A percentile compares a stretch with the other conserved stretches of the same genome.
Conservation (phyloP, 2,113 vertebrate species). For the Empidonax traillii region DNA sequence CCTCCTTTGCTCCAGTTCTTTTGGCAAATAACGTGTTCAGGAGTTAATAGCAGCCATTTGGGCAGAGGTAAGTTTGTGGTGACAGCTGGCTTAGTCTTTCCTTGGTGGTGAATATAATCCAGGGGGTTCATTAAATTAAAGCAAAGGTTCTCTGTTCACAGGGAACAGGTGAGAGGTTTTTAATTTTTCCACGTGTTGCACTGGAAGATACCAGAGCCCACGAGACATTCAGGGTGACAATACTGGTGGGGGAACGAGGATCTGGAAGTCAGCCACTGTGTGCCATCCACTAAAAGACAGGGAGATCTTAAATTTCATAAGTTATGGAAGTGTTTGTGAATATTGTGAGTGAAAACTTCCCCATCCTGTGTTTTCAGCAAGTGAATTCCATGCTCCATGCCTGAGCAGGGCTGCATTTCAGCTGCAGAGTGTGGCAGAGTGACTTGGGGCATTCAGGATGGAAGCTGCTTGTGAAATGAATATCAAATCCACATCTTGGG, state of each 20-base stretch:
- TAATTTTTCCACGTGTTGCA: not conserved
- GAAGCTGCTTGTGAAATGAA: not conserved
- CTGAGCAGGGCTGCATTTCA: not conserved
- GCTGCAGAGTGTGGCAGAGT: not conserved
- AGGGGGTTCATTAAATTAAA: not conserved
- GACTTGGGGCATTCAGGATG: not conserved
- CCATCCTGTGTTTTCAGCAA: not conserved
- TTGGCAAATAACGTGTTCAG: not conserved
- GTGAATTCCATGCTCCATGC: not conserved
- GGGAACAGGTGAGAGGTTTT: not conserved
- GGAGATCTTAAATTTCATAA: not conserved
- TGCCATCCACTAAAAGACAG: not conserved
- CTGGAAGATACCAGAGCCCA: not conserved
- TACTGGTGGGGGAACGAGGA: not conserved
- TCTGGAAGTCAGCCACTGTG: not conserved
- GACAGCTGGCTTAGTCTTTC: not conserved
- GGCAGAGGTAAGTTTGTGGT: not conserved
- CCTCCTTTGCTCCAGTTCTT: not conserved
- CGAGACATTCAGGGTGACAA: accelerated
- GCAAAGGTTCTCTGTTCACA: not conserved
- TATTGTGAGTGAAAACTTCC: not conserved
- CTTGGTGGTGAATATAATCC: not conserved
- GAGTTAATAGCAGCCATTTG: not conserved
- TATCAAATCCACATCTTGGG: not conserved
- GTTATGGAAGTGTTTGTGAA: not conserved